A percentile compares a stretch with the other conserved stretches of the same genome.
phyloP scores from a whole-genome alignment of 2,888 invertebrate genomes.

The Anthoptus insignis region DNA sequence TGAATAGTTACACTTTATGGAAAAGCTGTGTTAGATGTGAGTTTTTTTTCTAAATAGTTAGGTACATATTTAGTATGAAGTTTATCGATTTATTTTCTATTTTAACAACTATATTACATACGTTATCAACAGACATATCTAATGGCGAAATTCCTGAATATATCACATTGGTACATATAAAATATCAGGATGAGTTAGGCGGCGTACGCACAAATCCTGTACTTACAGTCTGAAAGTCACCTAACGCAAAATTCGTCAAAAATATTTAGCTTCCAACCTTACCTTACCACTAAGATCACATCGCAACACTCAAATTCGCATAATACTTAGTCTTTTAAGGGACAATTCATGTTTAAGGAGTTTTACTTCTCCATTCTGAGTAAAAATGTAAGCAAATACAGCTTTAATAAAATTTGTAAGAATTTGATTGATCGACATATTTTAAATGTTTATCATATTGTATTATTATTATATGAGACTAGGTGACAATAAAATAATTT shows the following conservation, averaged over 20 bases:
- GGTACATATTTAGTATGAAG: background rate
- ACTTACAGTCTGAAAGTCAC: background rate
- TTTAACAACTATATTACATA: background rate
- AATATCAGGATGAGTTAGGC: background rate
- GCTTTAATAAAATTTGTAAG: too few species aligned
- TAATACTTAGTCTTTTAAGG: slow-evolving; percentile 10
- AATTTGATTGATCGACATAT: too few species aligned
- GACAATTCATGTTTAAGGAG: background rate
- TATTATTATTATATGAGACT: too few species aligned
- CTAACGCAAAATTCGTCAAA: slow-evolving; percentile 11
- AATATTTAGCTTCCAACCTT: slow-evolving; percentile 9
- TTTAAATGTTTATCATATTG: too few species aligned
- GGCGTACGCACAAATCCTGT: background rate
- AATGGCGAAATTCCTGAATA: slow-evolving; percentile 10
- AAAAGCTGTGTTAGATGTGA: too few species aligned
- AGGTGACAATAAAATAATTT: too few species aligned
- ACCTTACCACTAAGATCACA: slow-evolving; percentile 20
- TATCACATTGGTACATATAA: background rate
- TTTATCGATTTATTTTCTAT: background rate
- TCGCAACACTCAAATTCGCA: slow-evolving; percentile 7
- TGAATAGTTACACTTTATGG: too few species aligned
- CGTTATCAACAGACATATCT: background rate
- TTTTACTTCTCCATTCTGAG: background rate
- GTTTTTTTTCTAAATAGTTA: too few species aligned
- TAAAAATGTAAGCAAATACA: background rate